Evolutionary conservation across 2,888 invertebrate species (phyloP).

Genomic region (Cosmia pyralina): DNA sequence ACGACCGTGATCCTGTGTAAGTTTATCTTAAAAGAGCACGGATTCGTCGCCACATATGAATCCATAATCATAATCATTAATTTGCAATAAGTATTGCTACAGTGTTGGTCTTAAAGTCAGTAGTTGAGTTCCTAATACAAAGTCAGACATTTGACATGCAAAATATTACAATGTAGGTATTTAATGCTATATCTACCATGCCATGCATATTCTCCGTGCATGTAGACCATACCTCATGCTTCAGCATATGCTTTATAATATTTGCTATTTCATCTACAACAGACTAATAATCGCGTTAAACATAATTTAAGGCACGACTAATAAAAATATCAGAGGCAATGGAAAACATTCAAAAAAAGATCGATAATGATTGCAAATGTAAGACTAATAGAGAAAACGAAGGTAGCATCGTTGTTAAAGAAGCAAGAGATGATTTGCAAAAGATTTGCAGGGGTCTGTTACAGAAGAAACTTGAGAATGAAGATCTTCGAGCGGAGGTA

Average conservation of each 20-base stretch:
- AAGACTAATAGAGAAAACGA: slow-evolving; percentile 78
- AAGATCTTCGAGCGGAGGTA: slow-evolving; percentile 82
- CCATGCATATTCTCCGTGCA: background rate
- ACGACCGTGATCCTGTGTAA: background rate
- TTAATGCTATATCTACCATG: no score
- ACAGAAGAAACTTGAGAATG: slow-evolving; percentile 82
- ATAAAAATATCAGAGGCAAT: slow-evolving; percentile 67
- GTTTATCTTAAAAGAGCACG: background rate
- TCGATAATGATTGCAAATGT: slow-evolving; percentile 69
- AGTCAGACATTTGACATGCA: no score
- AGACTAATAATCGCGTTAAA: no score
- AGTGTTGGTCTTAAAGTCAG: no score
- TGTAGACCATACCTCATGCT: background rate
- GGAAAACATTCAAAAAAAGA: slow-evolving; percentile 63
- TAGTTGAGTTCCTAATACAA: no score
- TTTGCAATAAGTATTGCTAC: no score
- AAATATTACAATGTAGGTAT: no score
- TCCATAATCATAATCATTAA: no score
- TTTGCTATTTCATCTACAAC: background rate
- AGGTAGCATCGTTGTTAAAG: slow-evolving; percentile 75
- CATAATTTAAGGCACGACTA: slow-evolving; percentile 72
- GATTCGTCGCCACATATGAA: background rate
- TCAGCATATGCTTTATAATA: background rate
- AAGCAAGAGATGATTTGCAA: slow-evolving; percentile 81
- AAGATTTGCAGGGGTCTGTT: slow-evolving; percentile 79